A percentile compares a stretch with the other conserved stretches of the same genome.
These are phyloP conservation scores for Drosophila nannoptera DNA, from an alignment of 1,140 invertebrate genomes.

Conservation along the genomic window DNA sequence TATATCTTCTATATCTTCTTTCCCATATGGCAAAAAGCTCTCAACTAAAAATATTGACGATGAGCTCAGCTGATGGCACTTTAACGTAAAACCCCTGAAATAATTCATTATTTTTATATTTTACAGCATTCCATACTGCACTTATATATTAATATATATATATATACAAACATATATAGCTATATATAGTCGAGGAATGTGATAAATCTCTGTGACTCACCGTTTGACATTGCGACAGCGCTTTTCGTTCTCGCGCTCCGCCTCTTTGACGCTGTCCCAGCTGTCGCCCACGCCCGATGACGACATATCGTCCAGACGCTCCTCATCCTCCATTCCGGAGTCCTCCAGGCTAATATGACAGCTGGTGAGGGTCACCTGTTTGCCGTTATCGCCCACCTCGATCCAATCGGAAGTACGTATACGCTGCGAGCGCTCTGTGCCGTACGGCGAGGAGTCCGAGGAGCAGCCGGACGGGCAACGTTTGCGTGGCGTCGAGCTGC, in stretches of 20 bases:
- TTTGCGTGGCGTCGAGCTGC: slow-evolving; percentile 54
- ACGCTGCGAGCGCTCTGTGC: slow-evolving; percentile 76
- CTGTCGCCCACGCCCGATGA: slow-evolving; percentile 78
- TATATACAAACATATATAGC: background rate
- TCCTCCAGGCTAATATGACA: slow-evolving; percentile 79
- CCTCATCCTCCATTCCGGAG: slow-evolving; percentile 78
- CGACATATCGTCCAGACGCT: slow-evolving; percentile 77
- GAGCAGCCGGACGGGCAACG: slow-evolving; percentile 77
- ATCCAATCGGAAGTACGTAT: slow-evolving; percentile 78
- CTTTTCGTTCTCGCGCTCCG: slow-evolving; percentile 63
- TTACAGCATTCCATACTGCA: background rate
- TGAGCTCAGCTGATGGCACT: background rate
- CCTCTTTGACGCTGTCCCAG: slow-evolving; percentile 79
- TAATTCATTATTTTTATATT: background rate
- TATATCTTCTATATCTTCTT: background rate
- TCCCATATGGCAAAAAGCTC: too few relatives aligned
- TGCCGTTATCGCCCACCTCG: slow-evolving; percentile 78
- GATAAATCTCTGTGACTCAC: slow-evolving; percentile 47
- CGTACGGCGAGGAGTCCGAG: slow-evolving; percentile 77
- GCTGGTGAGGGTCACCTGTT: slow-evolving; percentile 72
- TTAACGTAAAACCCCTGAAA: background rate
- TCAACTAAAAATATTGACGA: background rate
- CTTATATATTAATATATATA: background rate
- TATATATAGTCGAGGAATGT: background rate
- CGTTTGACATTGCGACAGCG: slow-evolving; percentile 70